Conservation (phyloP, 2,113 vertebrate species). For the Fukomys damarensis region DNA sequence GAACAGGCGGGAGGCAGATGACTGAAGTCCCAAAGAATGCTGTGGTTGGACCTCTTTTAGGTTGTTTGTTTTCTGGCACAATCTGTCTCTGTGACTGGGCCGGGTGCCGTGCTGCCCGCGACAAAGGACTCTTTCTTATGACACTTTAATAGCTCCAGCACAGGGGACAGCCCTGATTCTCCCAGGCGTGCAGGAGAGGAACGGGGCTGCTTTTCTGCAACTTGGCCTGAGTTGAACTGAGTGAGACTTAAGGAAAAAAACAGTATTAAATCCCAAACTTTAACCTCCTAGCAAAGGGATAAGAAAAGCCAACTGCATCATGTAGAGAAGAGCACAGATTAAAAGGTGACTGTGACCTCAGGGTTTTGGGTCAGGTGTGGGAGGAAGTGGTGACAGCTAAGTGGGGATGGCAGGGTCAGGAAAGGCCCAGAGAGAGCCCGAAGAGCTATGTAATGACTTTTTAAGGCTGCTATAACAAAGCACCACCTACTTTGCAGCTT, state of each 20-base stretch:
- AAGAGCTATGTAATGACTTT: fast-evolving
- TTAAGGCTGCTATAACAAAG: fast-evolving
- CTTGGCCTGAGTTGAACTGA: background rate
- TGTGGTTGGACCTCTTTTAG: conserved; percentile 84
- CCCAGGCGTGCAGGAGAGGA: background rate
- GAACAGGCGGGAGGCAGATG: conserved; percentile 78
- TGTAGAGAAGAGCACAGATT: fast-evolving
- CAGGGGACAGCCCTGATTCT: conserved; percentile 49
- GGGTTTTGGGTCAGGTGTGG: fast-evolving
- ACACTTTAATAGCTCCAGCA: conserved; percentile 83
- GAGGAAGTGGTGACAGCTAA: background rate
- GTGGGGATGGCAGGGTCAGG: background rate
- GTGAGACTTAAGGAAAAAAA: background rate
- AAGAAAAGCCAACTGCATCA: fast-evolving
- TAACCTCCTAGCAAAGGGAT: background rate
- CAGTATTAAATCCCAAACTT: background rate
- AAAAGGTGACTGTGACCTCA: background rate
- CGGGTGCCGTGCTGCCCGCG: conserved; percentile 81
- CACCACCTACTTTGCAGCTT: background rate
- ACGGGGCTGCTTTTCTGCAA: background rate
- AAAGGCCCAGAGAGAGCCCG: fast-evolving
- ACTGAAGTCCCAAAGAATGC: conserved; percentile 88
- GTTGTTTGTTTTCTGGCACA: conserved; percentile 89
- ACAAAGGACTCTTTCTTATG: conserved; percentile 93
- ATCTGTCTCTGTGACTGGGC: conserved; percentile 89